Evolutionary conservation across 2,797 vertebrate genomes (phyloP).

Genomic region (Spondyliosoma cantharus): DNA sequence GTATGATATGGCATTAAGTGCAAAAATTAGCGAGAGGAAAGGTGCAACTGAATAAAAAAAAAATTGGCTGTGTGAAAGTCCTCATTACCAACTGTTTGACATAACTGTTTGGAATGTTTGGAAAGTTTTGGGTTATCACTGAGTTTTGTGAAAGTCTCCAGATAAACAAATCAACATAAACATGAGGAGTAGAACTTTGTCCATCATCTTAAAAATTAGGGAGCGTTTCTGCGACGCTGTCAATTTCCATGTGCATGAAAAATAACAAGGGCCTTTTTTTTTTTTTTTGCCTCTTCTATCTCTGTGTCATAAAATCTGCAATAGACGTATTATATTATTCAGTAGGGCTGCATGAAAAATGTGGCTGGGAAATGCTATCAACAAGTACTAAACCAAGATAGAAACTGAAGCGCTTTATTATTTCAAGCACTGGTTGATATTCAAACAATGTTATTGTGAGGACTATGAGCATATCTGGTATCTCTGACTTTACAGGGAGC

Average conservation of each 20-base stretch:
- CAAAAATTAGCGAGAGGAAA: background rate
- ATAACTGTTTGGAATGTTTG: background rate
- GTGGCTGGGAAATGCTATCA: conserved; percentile 2
- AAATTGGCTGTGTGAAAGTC: background rate
- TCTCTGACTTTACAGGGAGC: conserved; percentile 1
- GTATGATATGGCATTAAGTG: background rate
- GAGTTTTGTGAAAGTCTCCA: background rate
- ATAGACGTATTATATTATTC: conserved; percentile 12
- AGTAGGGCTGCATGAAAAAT: conserved; percentile 23
- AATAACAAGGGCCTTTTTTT: background rate
- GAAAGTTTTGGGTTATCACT: background rate
- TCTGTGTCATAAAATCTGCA: conserved; percentile 7
- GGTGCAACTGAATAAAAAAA: background rate
- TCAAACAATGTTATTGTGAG: conserved; percentile 11
- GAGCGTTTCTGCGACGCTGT: accelerated
- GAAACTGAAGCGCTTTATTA: conserved; percentile 5
- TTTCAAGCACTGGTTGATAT: conserved; percentile 3
- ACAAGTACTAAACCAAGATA: conserved; percentile 21
- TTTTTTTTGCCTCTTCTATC: background rate
- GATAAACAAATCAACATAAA: background rate
- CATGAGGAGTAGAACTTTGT: background rate
- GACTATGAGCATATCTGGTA: background rate
- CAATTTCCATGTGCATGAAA: background rate
- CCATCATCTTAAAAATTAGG: background rate
- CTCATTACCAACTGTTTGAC: background rate